phyloP scores from a whole-genome alignment of 2,888 invertebrate species.

The Perizoma affinitatum region DNA sequence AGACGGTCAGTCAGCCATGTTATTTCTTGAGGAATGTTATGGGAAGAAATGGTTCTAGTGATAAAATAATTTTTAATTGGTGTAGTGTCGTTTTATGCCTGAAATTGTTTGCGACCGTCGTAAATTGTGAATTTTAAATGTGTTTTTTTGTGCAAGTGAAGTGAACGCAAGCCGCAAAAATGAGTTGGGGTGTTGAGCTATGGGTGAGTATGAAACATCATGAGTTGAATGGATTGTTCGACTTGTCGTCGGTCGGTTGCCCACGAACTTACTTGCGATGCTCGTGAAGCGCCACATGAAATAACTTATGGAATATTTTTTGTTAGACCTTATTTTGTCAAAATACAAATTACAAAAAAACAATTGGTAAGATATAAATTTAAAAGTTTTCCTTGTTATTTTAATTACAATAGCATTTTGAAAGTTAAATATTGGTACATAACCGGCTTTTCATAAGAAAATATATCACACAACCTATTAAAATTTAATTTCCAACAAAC shows the following conservation, averaged over 20 bases:
- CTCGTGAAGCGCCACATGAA: slow-evolving; percentile 3
- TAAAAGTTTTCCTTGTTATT: no score
- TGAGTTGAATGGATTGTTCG: slow-evolving; percentile 39
- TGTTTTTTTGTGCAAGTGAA: slow-evolving; percentile 77
- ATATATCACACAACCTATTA: no score
- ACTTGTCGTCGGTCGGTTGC: slow-evolving; percentile 28
- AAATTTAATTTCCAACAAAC: no score
- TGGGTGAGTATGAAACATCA: slow-evolving; percentile 81
- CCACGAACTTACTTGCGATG: slow-evolving; percentile 37
- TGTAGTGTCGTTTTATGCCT: slow-evolving; percentile 65
- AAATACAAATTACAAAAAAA: no score
- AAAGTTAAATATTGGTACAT: no score
- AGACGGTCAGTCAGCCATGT: slow-evolving; percentile 82
- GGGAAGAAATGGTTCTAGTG: slow-evolving; percentile 80
- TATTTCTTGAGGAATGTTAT: slow-evolving; percentile 71
- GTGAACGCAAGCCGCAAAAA: slow-evolving; percentile 75
- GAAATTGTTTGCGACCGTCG: slow-evolving; percentile 56
- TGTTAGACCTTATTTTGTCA: no score
- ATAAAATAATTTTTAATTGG: slow-evolving; percentile 61
- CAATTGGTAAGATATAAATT: no score
- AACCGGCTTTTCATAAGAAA: no score
- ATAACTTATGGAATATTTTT: no score
- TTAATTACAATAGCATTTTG: no score
- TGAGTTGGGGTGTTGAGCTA: slow-evolving; percentile 88
- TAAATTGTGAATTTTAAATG: slow-evolving; percentile 76